Evolutionary conservation across 2,113 vertebrate genomes (phyloP).

Genomic region (Balaeniceps rex): DNA sequence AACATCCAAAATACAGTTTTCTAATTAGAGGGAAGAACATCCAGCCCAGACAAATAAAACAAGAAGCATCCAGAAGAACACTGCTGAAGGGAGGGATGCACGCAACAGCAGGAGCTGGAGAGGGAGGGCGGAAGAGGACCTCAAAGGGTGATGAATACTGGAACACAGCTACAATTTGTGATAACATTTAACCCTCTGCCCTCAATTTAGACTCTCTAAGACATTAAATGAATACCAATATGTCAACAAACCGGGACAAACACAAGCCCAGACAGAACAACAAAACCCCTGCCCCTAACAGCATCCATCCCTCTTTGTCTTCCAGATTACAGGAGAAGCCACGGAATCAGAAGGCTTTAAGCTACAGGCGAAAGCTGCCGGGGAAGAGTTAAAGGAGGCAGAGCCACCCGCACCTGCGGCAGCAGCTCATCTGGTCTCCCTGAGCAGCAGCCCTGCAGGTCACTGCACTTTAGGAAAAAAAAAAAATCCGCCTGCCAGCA

Average conservation of each 20-base stretch:
- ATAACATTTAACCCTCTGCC: constrained; percentile 69
- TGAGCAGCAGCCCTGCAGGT: background rate
- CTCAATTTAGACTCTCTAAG: constrained; percentile 56
- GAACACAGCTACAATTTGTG: constrained; percentile 63
- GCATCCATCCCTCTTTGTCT: constrained; percentile 29
- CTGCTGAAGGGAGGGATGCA: background rate
- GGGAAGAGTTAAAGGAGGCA: constrained; percentile 14
- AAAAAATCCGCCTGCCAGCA: background rate
- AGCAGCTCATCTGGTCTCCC: constrained; percentile 19
- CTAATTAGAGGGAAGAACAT: background rate
- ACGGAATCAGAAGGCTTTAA: background rate
- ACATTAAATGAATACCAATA: constrained; percentile 49
- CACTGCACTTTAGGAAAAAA: background rate
- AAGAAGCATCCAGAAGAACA: background rate
- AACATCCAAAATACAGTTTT: background rate
- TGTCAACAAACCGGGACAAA: constrained; percentile 55
- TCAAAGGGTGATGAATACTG: constrained; percentile 54
- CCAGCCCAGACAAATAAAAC: background rate
- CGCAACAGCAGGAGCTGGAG: background rate
- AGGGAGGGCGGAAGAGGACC: background rate
- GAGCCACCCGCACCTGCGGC: background rate
- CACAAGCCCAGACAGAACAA: constrained; percentile 31
- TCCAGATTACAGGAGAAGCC: background rate
- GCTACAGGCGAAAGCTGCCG: background rate
- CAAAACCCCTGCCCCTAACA: constrained; percentile 30